Percentiles rank a stretch among this genome's conserved stretches.
Conservation (phyloP, 2,113 vertebrate species). For the Butorides virescens region DNA sequence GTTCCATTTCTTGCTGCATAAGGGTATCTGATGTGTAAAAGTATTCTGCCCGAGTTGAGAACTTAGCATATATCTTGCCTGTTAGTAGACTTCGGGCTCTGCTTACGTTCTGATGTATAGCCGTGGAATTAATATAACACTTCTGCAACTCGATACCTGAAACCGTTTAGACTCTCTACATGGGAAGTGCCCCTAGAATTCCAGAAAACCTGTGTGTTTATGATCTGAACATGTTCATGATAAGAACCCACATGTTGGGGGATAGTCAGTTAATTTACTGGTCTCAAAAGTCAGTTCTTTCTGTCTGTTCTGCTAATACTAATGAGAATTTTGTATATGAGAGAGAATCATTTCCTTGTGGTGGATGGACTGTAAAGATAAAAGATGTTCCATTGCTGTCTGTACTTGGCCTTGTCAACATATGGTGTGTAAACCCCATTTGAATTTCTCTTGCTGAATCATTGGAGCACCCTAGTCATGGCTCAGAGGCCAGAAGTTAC, state of each 20-base stretch:
- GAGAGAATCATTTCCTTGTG: neutral
- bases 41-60: neutral
- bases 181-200: neutral
- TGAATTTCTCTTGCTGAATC: neutral
- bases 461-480: neutral
- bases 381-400: neutral
- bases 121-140: neutral
- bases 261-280: neutral
- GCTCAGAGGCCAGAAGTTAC: neutral
- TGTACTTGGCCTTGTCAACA: neutral
- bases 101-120: neutral
- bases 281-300: neutral
- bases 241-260: neutral
- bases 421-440: neutral
- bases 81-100: neutral
- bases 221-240: neutral
- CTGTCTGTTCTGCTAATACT: neutral
- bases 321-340: neutral
- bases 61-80: neutral
- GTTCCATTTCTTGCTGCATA: neutral
- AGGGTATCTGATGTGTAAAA: neutral
- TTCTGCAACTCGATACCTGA: neutral
- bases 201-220: neutral
- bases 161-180: neutral
- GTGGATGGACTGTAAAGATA: neutral